Conservation (phyloP, 2,888 invertebrate genomes). For the Lycophotia porphyrea region DNA sequence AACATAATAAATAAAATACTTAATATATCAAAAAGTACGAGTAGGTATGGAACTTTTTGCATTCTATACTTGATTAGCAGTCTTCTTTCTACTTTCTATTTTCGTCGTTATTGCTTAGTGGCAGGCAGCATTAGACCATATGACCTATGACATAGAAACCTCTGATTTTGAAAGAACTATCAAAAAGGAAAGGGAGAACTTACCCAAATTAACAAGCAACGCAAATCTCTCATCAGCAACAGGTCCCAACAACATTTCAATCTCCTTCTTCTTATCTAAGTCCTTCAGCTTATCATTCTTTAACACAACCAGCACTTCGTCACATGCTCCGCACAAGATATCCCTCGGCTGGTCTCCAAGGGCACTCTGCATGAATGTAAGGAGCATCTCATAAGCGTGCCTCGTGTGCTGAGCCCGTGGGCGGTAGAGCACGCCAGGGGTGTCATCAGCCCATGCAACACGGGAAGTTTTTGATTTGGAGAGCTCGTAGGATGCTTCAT, state of each 20-base stretch:
- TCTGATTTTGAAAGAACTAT: too few species aligned
- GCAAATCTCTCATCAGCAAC: slow-evolving; percentile 98
- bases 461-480: slow-evolving; percentile 97
- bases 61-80: too few species aligned
- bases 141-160: too few species aligned
- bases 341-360: slow-evolving; percentile 99
- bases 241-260: slow-evolving; percentile 95
- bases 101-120: too few species aligned
- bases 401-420: slow-evolving; percentile 99
- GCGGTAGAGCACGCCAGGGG: slow-evolving; percentile 98
- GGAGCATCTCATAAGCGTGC: slow-evolving; percentile 98
- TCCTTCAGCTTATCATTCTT: slow-evolving; percentile 99
- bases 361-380: slow-evolving; percentile 99
- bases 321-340: slow-evolving; percentile 99
- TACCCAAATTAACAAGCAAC: slow-evolving; percentile 96
- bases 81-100: too few species aligned
- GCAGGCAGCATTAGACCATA: too few species aligned
- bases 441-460: slow-evolving; percentile 96
- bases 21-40: too few species aligned
- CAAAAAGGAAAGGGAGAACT: slow-evolving; percentile 42
- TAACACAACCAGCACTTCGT: slow-evolving; percentile 97
- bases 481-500: slow-evolving; percentile 98
- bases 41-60: too few species aligned
- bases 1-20: too few species aligned
- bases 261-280: slow-evolving; percentile 97